A percentile compares a stretch with the other conserved stretches of the same genome.
Conservation (phyloP, 2,113 vertebrate species). For the Riparia riparia region DNA sequence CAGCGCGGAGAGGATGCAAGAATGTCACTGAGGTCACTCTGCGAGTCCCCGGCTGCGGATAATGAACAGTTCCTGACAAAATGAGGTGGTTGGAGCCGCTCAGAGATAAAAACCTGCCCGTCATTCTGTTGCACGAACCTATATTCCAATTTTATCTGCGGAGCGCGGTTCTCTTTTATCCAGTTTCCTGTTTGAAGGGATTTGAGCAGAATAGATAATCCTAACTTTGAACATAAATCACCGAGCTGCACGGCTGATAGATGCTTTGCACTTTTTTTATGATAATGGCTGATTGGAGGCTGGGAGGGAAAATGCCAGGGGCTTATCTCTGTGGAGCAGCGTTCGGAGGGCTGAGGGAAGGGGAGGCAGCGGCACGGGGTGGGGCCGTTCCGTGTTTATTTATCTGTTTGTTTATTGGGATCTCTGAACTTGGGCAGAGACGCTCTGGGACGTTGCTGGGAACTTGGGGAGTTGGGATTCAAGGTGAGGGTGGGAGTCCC, state of each 20-base stretch:
- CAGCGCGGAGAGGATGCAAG: not conserved
- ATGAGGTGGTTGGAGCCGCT: conserved; percentile 65
- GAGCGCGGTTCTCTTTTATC: conserved; percentile 84
- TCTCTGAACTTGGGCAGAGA: not conserved
- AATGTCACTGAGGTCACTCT: not conserved
- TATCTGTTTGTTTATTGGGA: not conserved
- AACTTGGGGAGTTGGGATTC: rapidly evolving
- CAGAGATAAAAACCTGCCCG: conserved; percentile 73
- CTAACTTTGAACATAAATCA: conserved; percentile 96
- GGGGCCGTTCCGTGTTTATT: not conserved
- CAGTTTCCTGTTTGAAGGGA: conserved; percentile 92
- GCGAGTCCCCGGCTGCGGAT: not conserved
- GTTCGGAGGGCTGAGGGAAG: conserved; percentile 31
- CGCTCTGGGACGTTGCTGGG: not conserved
- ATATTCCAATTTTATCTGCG: conserved; percentile 83
- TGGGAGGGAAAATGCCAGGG: conserved; percentile 84
- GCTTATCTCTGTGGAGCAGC: conserved; percentile 92
- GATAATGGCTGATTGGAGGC: conserved; percentile 87
- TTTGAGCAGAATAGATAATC: conserved; percentile 94
- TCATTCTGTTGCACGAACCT: conserved; percentile 66
- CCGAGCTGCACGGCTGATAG: conserved; percentile 80
- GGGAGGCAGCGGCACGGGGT: not conserved
- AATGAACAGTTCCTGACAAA: conserved; percentile 73
- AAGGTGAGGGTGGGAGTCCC: not conserved
- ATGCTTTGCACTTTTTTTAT: conserved; percentile 90